Conservation (phyloP, 2,888 invertebrate genomes). For the Drosophila koepferae region DNA sequence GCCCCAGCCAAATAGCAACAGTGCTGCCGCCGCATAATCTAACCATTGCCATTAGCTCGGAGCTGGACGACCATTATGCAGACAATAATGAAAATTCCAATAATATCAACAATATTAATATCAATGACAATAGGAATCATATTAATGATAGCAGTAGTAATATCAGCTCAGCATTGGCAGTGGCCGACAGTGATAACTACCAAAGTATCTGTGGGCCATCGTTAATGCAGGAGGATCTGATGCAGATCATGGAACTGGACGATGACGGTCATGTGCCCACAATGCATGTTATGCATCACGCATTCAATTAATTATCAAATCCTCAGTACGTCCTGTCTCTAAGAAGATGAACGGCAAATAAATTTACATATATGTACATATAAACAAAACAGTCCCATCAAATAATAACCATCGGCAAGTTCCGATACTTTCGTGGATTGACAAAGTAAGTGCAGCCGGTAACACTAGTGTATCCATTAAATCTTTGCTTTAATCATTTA, state of each 20-base stretch:
- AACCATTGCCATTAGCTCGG: conserved; percentile 11
- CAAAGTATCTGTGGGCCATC: conserved; percentile 29
- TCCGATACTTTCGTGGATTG: neutral
- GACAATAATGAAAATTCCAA: neutral
- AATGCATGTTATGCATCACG: neutral
- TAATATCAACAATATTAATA: neutral
- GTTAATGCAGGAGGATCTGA: conserved; percentile 37
- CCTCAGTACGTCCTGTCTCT: neutral
- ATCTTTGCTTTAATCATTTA: neutral
- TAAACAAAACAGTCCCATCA: neutral
- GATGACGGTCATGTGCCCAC: neutral
- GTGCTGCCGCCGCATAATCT: neutral
- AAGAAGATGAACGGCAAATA: neutral
- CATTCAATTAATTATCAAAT: neutral
- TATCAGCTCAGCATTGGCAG: neutral
- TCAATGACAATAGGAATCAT: neutral
- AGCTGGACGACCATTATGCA: neutral
- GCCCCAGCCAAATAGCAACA: neutral
- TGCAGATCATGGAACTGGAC: conserved; percentile 37
- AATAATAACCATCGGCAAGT: neutral
- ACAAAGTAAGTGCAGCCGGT: conserved; percentile 1
- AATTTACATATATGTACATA: neutral
- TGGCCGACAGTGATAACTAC: conserved; percentile 6
- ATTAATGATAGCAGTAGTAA: neutral
- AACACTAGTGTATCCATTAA: no score